Evolutionary conservation across 2,797 vertebrate species (phyloP), one percentile per base, ranked within the genome.

Genomic region (Cichlasoma orientale): DNA sequence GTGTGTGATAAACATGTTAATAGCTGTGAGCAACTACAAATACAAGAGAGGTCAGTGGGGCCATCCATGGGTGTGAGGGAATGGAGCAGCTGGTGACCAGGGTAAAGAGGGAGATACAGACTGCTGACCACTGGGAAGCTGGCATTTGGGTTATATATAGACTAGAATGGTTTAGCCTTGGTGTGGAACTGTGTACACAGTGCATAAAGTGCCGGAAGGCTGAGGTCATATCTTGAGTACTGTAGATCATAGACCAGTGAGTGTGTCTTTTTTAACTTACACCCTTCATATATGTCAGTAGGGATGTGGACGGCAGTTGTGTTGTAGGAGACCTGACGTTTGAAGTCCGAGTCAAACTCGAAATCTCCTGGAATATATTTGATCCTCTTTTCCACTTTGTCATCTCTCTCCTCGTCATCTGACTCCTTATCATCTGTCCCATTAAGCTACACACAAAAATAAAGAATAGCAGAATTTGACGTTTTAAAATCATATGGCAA

Each of bases 211-310:
- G 23, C 84, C 78, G 36, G 38, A 27, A 83, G 76, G 78, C 82
- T 61, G 56, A 74, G 74, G 72, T 63, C 73, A 77, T 63, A 72
- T 85, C 76, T 82, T 53, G 52, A 53, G 18, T 76, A 74, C 85
- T 87, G 82, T 74, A 88, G 72, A 82, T 75, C 63, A 50, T 58
- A 56, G 55, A 82, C 9, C n/a, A 25, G n/a, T 36, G 21, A 38
- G n/a, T 33, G 25, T 55, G 47, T 75, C 58, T 44, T 72, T 70
- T 77, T 80, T 8, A 90, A 99, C 98, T 99, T 95, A 99, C 98
- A 99, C 90, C 98, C 97, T 88, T 99, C 97, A 9, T 98, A 99
- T 91, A 99, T 99, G 82, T 99, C 98, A 0, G 98, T 99, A 12
- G 98, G 98, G 87, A 99, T 99, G 86, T 99, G 98, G 69, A 99